Evolutionary conservation across 2,888 invertebrate species (phyloP), one percentile per base, ranked within the genome.

Genomic region (Gisinianus flammeolus): DNA sequence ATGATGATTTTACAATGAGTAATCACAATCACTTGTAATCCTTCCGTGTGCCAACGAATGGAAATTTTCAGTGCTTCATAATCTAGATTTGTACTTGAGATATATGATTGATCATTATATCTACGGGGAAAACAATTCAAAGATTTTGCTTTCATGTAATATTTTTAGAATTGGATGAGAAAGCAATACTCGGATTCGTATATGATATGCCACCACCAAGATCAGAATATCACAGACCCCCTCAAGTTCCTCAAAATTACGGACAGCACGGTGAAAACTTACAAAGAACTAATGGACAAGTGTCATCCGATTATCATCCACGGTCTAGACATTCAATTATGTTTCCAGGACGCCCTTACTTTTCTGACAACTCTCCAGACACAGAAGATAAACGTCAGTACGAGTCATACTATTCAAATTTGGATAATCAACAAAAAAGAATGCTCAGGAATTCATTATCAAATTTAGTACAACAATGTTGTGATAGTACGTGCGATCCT

Each of bases 151-250:
- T 54, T 64, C 12, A n/a, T 64, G 12, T 64, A 8, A 24, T 64
- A 12, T 3, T 64, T 64, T 12, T 12, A 66, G 66, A 66, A 66
- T 19, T 66, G 22, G 66, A 66, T 30, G 66, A 66, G 3, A 66
- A 5, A 3, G 66, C 28, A 26, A 30, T 66, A 26, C 30, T 66
- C 10, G 66, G 31, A 30, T 24, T 62, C 26, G 5, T 30, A 19
- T 31, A 26, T 19, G n/a, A 30, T 12, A 16, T 16, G 4, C 10
- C 54, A 54, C 54, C 54, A n/a, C 54, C 54, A 4, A 3, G n/a
- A 44, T 16, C 44, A 44, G 44, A 10, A 10, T 6, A 6, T 44
- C 8, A 44, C 8, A 54, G 54, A 54, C 54, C 12, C 22, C 12
- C 5, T 19, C 4, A 24, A 22, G 26, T 24, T 64, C 26, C 24